Evolutionary conservation across 2,797 vertebrate genomes (phyloP).

Genomic region (Gouania willdenowi): DNA sequence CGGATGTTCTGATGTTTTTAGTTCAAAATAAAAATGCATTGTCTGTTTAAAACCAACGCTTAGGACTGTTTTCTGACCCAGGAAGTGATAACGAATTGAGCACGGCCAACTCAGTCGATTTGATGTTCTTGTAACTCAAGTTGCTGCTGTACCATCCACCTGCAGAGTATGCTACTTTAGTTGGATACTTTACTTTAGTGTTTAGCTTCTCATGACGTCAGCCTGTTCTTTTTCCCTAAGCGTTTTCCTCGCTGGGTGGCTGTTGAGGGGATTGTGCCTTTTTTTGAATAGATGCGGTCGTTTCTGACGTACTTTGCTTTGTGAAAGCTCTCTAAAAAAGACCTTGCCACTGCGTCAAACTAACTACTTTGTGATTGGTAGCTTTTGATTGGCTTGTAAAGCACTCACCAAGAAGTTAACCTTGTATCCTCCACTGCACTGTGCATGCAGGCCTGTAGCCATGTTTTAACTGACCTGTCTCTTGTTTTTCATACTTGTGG

Average conservation of each 20-base stretch:
- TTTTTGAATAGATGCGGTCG: slow-evolving; percentile 57
- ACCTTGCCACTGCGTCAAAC: slow-evolving; percentile 38
- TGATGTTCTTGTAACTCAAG: slow-evolving; percentile 55
- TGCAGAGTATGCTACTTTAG: slow-evolving; percentile 56
- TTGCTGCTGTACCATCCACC: slow-evolving; percentile 62
- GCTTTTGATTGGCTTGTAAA: slow-evolving; percentile 54
- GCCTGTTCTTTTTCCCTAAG: slow-evolving; percentile 47
- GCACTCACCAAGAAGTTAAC: slow-evolving; percentile 54
- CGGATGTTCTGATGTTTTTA: slow-evolving; percentile 88
- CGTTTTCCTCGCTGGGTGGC: slow-evolving; percentile 55
- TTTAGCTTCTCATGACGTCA: slow-evolving; percentile 52
- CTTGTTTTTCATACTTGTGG: slow-evolving; percentile 67
- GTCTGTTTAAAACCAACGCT: slow-evolving; percentile 93
- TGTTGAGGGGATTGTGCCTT: slow-evolving; percentile 73
- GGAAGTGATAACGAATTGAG: slow-evolving; percentile 49
- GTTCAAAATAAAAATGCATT: slow-evolving; percentile 99
- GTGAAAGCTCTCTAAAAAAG: slow-evolving; percentile 38
- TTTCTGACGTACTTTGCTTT: slow-evolving; percentile 42
- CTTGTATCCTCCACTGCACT: slow-evolving; percentile 53
- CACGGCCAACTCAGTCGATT: slow-evolving; percentile 49
- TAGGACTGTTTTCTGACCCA: slow-evolving; percentile 93
- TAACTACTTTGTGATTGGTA: slow-evolving; percentile 42
- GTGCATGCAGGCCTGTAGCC: slow-evolving; percentile 75
- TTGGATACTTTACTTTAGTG: slow-evolving; percentile 37
- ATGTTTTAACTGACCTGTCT: slow-evolving; percentile 64